Conservation (phyloP, 2,797 vertebrate genomes). For the Prionace glauca region DNA sequence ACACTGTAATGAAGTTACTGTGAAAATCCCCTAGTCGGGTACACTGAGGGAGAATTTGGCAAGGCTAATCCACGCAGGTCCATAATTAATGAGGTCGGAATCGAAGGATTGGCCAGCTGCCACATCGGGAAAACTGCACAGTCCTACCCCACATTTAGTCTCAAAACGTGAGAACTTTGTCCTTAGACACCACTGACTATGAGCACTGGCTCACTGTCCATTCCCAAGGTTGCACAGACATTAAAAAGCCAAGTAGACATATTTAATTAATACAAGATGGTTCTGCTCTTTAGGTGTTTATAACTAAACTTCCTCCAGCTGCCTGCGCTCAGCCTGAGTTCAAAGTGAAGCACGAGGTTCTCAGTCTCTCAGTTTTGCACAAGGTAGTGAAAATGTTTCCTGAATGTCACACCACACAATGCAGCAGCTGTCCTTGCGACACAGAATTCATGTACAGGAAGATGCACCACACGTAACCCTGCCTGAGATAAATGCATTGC, state of each 20-base stretch:
- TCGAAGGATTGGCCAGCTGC: too few relatives aligned
- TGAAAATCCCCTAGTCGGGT: too few relatives aligned
- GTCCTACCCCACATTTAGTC: too few relatives aligned
- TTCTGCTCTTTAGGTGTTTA: neutral
- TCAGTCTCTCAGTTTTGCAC: neutral
- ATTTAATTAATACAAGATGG: neutral
- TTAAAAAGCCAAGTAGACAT: neutral
- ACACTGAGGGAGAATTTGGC: too few relatives aligned
- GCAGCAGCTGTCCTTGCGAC: neutral
- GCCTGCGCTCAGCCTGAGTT: neutral
- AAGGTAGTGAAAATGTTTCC: neutral
- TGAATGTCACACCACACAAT: neutral
- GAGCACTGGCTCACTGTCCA: neutral
- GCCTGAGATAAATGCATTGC: neutral
- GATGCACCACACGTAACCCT: neutral
- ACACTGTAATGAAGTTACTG: too few relatives aligned
- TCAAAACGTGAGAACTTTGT: too few relatives aligned
- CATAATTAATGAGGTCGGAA: too few relatives aligned
- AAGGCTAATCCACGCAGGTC: too few relatives aligned
- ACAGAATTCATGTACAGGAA: neutral
- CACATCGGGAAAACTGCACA: too few relatives aligned
- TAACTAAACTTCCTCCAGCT: neutral
- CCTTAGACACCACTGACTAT: neutral
- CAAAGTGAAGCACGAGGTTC: neutral
- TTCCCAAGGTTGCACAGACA: neutral